These are phyloP conservation scores for Oppia nitens DNA, from an alignment of 1,140 invertebrate species.

Conservation along the genomic window DNA sequence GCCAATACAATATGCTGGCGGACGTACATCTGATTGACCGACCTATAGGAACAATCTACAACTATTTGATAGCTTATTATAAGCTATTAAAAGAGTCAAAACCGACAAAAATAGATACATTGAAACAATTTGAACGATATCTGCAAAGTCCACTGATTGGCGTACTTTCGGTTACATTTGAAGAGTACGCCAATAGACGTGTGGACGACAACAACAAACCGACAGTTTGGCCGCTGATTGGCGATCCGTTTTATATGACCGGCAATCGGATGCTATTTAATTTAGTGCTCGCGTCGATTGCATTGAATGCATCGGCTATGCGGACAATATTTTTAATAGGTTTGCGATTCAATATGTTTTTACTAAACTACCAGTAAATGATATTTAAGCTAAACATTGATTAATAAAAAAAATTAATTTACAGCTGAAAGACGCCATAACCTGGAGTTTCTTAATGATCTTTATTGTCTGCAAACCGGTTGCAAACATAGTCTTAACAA, in stretches of 20 bases:
- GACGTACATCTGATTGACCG: too few species aligned
- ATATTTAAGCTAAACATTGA: not conserved
- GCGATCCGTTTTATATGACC: not conserved
- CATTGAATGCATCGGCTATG: not conserved
- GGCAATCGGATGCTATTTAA: not conserved
- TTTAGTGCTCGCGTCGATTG: not conserved
- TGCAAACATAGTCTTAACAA: not conserved
- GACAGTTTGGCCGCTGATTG: not conserved
- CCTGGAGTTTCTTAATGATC: not conserved
- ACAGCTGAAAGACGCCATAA: not conserved
- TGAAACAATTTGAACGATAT: too few species aligned
- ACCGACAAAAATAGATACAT: too few species aligned
- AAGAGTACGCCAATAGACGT: too few species aligned
- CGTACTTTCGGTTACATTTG: too few species aligned
- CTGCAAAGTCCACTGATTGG: too few species aligned
- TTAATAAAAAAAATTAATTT: not conserved
- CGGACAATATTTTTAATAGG: not conserved
- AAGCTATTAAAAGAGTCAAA: too few species aligned
- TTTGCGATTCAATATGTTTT: not conserved
- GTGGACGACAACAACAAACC: too few species aligned
- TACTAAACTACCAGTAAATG: too few species aligned
- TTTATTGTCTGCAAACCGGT: not conserved
- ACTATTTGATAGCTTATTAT: too few species aligned
- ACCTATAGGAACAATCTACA: too few species aligned
- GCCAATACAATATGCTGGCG: too few species aligned